Evolutionary conservation across 2,113 vertebrate species (phyloP).

Genomic region (Aphelocoma coerulescens): DNA sequence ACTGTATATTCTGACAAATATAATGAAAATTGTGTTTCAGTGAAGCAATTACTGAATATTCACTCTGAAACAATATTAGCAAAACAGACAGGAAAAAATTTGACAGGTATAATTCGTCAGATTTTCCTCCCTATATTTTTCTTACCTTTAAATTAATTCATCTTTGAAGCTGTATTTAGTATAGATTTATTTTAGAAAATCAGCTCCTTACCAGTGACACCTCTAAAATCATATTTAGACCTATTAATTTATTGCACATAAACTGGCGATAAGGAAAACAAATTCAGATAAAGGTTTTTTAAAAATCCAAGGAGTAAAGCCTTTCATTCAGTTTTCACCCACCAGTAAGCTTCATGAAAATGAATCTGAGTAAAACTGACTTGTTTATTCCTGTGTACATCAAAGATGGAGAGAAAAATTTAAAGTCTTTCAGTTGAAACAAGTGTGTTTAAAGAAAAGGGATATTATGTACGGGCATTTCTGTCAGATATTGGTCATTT

Average conservation of each 20-base stretch:
- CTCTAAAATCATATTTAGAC: neutral
- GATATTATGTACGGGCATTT: neutral
- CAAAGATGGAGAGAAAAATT: neutral
- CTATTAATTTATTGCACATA: neutral
- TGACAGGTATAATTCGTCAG: neutral
- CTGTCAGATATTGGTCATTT: neutral
- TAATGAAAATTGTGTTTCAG: conserved; percentile 13
- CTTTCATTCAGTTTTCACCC: neutral
- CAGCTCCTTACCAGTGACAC: neutral
- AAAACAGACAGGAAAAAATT: neutral
- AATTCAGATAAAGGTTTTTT: neutral
- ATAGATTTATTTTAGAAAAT: neutral
- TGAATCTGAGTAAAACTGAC: neutral
- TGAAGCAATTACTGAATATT: conserved; percentile 57
- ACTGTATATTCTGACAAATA: conserved; percentile 33
- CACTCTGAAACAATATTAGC: neutral
- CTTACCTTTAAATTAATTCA: conserved; percentile 6
- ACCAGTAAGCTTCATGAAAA: neutral
- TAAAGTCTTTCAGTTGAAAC: neutral
- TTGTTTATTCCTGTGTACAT: neutral
- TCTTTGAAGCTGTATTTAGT: neutral
- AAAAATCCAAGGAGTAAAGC: neutral
- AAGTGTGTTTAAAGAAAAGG: neutral
- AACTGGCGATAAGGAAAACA: neutral
- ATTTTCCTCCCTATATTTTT: neutral